Conservation (phyloP, 2,797 vertebrate species). For the Rhinoraja longicauda region DNA sequence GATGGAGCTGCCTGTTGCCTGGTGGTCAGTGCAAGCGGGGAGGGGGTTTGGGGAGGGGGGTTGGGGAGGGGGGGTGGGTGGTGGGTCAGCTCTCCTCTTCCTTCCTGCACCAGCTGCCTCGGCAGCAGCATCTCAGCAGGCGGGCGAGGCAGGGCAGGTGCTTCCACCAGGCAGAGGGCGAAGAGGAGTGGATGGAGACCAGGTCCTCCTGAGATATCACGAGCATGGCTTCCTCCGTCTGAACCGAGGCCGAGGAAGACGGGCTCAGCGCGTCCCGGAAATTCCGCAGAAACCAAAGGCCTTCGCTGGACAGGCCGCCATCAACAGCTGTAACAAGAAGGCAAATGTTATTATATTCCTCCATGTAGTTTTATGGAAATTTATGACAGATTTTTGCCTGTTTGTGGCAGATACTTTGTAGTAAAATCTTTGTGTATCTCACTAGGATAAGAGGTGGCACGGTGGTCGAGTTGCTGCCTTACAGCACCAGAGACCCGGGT, state of each 20-base stretch:
- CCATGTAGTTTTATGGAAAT: not conserved
- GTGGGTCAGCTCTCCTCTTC: not conserved
- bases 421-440: not conserved
- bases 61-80: too few relatives aligned
- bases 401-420: not conserved
- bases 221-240: slow-evolving; percentile 26
- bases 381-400: not conserved
- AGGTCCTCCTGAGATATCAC: slow-evolving; percentile 25
- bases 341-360: not conserved
- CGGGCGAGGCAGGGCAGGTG: not conserved
- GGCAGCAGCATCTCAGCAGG: slow-evolving; percentile 17
- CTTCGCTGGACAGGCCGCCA: not conserved
- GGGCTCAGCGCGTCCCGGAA: not conserved
- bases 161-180: not conserved
- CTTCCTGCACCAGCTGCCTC: not conserved
- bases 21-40: not conserved
- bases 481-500: too few relatives aligned
- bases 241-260: slow-evolving; percentile 1
- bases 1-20: not conserved
- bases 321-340: not conserved
- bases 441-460: not conserved
- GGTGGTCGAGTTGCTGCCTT: too few relatives aligned
- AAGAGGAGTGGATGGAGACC: not conserved
- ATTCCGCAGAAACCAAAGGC: slow-evolving; percentile 31
- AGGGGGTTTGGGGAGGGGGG: too few relatives aligned